Conservation (phyloP, 2,888 invertebrate species). For the Cerastis leucographa region DNA sequence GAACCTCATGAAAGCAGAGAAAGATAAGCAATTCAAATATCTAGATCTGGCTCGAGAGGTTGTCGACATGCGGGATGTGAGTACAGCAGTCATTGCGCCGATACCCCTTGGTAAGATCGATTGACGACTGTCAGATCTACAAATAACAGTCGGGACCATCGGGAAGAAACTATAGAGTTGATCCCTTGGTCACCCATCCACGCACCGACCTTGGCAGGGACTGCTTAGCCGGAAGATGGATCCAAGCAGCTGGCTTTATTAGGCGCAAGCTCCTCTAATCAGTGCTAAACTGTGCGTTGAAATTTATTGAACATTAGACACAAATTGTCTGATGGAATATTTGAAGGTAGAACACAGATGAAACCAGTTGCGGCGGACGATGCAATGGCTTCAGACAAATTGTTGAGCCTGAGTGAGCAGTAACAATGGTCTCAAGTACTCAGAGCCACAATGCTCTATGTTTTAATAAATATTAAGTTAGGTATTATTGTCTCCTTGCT, state of each 20-base stretch:
- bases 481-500: not conserved
- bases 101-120: too few species aligned
- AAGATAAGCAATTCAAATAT: too few species aligned
- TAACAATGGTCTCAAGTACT: conserved; percentile 27
- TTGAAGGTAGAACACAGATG: not conserved
- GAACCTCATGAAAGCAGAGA: too few species aligned
- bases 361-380: conserved; percentile 1
- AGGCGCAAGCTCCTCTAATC: not conserved
- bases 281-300: not conserved
- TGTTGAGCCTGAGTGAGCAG: conserved; percentile 7
- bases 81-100: too few species aligned
- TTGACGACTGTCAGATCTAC: too few species aligned
- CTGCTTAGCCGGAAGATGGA: not conserved
- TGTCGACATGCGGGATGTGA: too few species aligned
- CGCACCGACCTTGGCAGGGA: not conserved
- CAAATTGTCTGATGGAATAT: not conserved
- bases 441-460: conserved; percentile 31
- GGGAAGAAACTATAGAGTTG: not conserved
- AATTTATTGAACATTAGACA: not conserved
- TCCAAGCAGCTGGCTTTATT: not conserved
- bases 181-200: not conserved
- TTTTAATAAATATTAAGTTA: conserved; percentile 34
- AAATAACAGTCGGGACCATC: not conserved
- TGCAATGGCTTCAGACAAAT: too few species aligned
- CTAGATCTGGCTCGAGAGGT: too few species aligned